phyloP scores from a whole-genome alignment of 2,797 vertebrate genomes.

The Cygnus olor region DNA sequence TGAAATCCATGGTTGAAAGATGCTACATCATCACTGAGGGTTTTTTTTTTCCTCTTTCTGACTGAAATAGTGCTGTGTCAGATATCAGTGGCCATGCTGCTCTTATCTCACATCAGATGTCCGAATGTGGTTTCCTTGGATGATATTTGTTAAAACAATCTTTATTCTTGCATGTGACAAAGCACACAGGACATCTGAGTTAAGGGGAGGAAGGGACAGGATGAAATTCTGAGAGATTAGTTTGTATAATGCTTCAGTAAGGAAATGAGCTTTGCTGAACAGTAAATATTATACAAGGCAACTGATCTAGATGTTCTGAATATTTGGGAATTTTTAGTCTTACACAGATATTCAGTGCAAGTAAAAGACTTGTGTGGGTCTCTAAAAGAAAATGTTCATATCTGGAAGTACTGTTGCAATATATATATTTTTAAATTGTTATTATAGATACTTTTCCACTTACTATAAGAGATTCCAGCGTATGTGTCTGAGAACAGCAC shows the following conservation, averaged over 20 bases:
- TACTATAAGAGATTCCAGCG: background rate
- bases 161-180: background rate
- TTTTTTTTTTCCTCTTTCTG: background rate
- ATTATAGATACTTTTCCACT: background rate
- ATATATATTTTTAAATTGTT: background rate
- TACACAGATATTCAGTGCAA: background rate
- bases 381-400: background rate
- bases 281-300: background rate
- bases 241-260: background rate
- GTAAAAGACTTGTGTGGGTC: background rate
- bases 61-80: constrained; percentile 12
- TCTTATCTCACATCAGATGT: background rate
- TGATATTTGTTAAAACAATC: background rate
- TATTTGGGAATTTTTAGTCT: background rate
- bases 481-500: constrained; percentile 23
- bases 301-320: background rate
- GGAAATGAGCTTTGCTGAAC: background rate
- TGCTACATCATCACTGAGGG: background rate
- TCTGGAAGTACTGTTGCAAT: background rate
- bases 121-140: constrained; percentile 13
- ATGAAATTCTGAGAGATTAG: background rate
- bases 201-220: background rate
- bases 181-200: background rate
- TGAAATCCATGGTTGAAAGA: constrained; percentile 24
- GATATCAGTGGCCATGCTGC: background rate